Base-by-base conservation (phyloP, 2,113 vertebrate genomes). In the Polypterus senegalus region DNA sequence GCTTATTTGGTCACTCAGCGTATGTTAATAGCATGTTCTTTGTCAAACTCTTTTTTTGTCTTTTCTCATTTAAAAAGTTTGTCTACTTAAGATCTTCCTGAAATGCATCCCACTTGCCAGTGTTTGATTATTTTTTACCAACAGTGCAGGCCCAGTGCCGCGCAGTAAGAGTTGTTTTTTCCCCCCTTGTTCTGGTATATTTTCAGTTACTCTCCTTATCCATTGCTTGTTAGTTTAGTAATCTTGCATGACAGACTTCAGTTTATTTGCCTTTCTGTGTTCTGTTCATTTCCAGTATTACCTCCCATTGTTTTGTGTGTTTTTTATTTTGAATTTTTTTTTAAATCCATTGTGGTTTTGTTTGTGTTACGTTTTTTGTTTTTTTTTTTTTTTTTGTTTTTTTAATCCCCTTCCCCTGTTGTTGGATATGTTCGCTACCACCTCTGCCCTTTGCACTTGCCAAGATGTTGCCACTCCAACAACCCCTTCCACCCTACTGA, bases 401-500 rank as follows among this genome's bases (percentile, higher is more conserved):
- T 56, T 47, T 44, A 9, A 48, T 6, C 76, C 70, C 76, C 74
- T 48, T 64, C 54, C 61, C 11, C 51, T 43, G 59, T 9, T 60
- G 59, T 48, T 47, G 47, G 59, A 58, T 59, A 8, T 61, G 6
- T 27, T 11, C 27, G 27, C 48, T 55, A 46, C 55, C 65, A 8
- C 46, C 47, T 10, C 46, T 43, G 1, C 54, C 51, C 63, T 83
- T 85, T 86, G 82, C 86, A 85, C 85, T 85, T 86, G 87, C 81
- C 85, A 90, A 97, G 93, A 92, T 88, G 87, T 96, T 90, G 83
- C 93, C 90, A 87, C 91, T 81, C 94, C 95, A 86, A 90, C 92
- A 80, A 86, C 86, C 83, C 88, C 87, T 79, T 87, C 91, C 91
- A 91, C 94, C 83, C 92, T 94, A 97, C 92, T 99, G 94, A 97